Conservation (phyloP, 1,140 invertebrate genomes). For the Drosophila micromelanica region DNA sequence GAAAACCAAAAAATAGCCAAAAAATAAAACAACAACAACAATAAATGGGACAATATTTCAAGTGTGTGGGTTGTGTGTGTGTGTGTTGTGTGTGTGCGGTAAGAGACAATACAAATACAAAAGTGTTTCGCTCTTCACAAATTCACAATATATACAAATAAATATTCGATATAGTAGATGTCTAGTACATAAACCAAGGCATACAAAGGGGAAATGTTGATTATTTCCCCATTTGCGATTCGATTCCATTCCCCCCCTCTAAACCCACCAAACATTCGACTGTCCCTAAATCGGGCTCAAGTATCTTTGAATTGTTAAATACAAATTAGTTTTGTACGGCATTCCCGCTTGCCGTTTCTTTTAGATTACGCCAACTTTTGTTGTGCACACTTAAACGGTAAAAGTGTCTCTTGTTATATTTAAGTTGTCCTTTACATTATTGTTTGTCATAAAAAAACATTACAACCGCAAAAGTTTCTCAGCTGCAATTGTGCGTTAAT, state of each 20-base stretch:
- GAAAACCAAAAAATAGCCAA: slow-evolving; percentile 21
- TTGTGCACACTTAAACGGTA: slow-evolving; percentile 41
- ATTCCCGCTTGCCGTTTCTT: slow-evolving; percentile 47
- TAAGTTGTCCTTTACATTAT: slow-evolving; percentile 20
- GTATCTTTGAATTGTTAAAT: slow-evolving; percentile 62
- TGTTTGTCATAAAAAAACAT: slow-evolving; percentile 19
- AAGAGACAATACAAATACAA: slow-evolving; percentile 39
- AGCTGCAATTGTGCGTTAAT: slow-evolving; percentile 39
- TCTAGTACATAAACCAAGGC: slow-evolving; percentile 14
- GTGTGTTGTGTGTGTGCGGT: slow-evolving; percentile 38
- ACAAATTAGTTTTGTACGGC: slow-evolving; percentile 63
- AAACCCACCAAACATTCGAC: slow-evolving; percentile 6
- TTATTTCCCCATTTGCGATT: slow-evolving; percentile 62
- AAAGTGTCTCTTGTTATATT: slow-evolving; percentile 34
- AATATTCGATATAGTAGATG: slow-evolving; percentile 9
- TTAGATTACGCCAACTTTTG: slow-evolving; percentile 52
- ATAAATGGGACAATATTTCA: slow-evolving; percentile 46
- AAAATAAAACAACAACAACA: slow-evolving; percentile 30
- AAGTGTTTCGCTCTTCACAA: slow-evolving; percentile 32
- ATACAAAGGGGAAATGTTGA: slow-evolving; percentile 60
- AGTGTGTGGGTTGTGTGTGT: slow-evolving; percentile 37
- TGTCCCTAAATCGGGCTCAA: slow-evolving; percentile 20
- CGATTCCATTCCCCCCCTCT: background rate
- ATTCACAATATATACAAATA: slow-evolving; percentile 21
- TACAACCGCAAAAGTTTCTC: slow-evolving; percentile 31